A percentile compares a stretch with the other conserved stretches of the same genome.
phyloP scores from a whole-genome alignment of 2,888 invertebrate species.

The Gisinianus flammeolus region DNA sequence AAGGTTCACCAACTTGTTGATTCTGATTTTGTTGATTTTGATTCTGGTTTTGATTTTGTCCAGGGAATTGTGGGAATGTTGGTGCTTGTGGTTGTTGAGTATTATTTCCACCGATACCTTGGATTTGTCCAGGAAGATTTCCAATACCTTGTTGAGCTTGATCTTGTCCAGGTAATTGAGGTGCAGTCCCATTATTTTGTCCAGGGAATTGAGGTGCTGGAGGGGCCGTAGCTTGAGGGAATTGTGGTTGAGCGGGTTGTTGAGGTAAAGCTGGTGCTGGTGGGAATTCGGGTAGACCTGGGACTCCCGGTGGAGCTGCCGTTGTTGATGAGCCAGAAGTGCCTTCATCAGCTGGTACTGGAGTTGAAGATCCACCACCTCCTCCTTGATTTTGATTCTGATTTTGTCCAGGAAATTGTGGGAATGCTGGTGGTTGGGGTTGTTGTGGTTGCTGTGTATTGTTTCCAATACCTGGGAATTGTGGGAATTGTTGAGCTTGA shows the following conservation, averaged over 20 bases:
- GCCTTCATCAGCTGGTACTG: conserved; percentile 28
- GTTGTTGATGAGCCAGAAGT: conserved; percentile 7
- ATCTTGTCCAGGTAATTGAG: conserved; percentile 30
- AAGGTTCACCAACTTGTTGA: background rate
- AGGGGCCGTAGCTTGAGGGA: conserved; percentile 8
- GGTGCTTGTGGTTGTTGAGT: background rate
- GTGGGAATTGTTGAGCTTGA: conserved; percentile 4
- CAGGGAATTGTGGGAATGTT: background rate
- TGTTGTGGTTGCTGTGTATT: conserved; percentile 14
- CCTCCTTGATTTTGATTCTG: conserved; percentile 13
- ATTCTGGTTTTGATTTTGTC: background rate
- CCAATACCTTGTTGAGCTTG: background rate
- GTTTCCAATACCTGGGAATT: conserved; percentile 1
- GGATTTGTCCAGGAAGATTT: background rate
- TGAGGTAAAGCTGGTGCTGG: background rate
- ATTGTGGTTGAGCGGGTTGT: background rate
- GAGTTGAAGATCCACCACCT: background rate
- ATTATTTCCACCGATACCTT: background rate
- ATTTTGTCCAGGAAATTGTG: conserved; percentile 19
- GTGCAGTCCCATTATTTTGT: background rate
- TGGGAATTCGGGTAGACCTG: background rate
- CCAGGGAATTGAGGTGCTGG: conserved; percentile 15
- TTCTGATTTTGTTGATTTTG: background rate
- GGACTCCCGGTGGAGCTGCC: conserved; percentile 2
- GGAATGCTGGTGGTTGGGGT: conserved; percentile 18